Conservation (phyloP, 23 tunicate genomes). For the Ascidia mentula region DNA sequence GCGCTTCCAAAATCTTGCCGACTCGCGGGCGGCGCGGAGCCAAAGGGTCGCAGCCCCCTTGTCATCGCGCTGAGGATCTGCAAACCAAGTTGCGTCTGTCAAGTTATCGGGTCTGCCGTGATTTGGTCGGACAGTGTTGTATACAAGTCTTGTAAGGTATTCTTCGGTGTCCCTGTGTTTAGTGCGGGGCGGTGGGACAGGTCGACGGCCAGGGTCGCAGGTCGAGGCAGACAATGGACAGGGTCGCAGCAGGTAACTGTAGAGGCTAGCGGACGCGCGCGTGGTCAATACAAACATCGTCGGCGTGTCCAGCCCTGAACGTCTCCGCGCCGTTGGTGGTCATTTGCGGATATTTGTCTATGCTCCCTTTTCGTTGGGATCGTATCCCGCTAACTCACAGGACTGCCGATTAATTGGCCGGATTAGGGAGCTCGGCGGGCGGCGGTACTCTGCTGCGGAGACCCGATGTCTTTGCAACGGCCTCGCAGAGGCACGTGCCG, state of each 20-base stretch:
- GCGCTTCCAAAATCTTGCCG: not conserved
- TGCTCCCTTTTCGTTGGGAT: not conserved
- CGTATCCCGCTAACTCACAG: not conserved
- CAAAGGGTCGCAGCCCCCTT: too few relatives aligned
- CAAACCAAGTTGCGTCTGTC: too few relatives aligned
- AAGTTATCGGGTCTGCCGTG: too few relatives aligned
- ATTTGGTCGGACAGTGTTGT: too few relatives aligned
- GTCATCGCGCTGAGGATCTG: too few relatives aligned
- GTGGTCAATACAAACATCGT: slow-evolving; percentile 7
- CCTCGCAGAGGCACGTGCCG: not conserved
- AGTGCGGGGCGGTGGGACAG: not conserved
- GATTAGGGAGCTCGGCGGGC: slow-evolving; percentile 7
- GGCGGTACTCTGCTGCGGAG: not conserved
- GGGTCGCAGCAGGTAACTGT: not conserved
- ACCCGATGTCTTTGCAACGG: not conserved
- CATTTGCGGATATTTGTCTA: not conserved
- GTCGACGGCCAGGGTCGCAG: not conserved
- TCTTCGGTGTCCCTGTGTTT: too few relatives aligned
- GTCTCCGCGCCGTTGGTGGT: slow-evolving; percentile 10
- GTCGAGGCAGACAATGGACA: not conserved
- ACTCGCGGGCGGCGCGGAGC: not conserved
- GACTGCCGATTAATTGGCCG: slow-evolving; percentile 3
- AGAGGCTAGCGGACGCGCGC: not conserved
- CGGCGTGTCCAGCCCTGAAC: not conserved
- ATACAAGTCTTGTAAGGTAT: too few relatives aligned